phyloP scores from a whole-genome alignment of 2,888 invertebrate genomes.

The Polyommatus iphigenia region DNA sequence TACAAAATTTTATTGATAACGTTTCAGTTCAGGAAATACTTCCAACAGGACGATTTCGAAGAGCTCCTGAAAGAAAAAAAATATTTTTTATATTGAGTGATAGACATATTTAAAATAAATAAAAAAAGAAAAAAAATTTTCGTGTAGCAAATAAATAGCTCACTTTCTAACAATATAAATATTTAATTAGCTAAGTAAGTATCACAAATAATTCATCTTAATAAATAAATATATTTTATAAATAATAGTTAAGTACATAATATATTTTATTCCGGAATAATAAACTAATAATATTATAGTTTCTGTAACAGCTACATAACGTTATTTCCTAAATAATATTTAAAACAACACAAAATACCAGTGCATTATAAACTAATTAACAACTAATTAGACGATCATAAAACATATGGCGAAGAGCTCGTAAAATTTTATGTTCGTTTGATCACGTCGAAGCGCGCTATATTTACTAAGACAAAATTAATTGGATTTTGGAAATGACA shows the following conservation, averaged over 20 bases:
- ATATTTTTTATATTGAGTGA: neutral
- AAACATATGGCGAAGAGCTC: neutral
- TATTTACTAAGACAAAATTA: slow-evolving; percentile 43
- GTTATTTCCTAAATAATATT: no score
- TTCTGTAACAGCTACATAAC: no score
- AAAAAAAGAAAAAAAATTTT: no score
- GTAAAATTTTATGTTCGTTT: neutral
- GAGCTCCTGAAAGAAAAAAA: slow-evolving; percentile 79
- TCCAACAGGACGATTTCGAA: slow-evolving; percentile 84
- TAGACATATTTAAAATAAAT: neutral
- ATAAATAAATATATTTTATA: no score
- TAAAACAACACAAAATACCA: neutral
- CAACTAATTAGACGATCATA: slow-evolving; percentile 20
- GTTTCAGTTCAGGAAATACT: slow-evolving; percentile 85
- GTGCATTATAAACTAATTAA: neutral
- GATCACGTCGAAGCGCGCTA: neutral
- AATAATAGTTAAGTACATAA: no score
- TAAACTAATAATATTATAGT: no score
- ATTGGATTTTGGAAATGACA: slow-evolving; percentile 62
- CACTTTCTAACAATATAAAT: no score
- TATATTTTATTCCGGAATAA: no score
- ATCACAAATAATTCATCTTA: no score
- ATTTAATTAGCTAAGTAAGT: no score
- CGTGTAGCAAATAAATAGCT: no score
- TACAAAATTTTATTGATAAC: slow-evolving; percentile 59